phyloP scores from a whole-genome alignment of 2,113 vertebrate species.

The Acrocephalus arundinaceus region DNA sequence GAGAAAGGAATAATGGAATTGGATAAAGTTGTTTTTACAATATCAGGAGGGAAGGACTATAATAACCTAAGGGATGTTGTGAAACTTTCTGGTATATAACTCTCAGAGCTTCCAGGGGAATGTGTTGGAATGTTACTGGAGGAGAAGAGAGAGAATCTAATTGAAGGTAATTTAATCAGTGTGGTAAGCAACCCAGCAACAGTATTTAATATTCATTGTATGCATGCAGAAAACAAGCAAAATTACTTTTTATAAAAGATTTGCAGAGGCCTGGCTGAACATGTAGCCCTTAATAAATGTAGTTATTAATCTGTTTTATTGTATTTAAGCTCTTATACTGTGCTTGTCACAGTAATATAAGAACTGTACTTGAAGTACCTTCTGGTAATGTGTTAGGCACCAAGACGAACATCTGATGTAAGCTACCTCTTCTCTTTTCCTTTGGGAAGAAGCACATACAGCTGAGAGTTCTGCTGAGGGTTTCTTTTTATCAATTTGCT shows the following conservation, averaged over 20 bases:
- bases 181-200: neutral
- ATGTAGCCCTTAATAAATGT: neutral
- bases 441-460: neutral
- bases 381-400: neutral
- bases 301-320: conserved; percentile 27
- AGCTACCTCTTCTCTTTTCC: conserved; percentile 2
- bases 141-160: neutral
- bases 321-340: neutral
- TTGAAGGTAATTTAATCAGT: conserved; percentile 19
- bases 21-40: neutral
- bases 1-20: neutral
- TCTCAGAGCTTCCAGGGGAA: neutral
- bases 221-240: neutral
- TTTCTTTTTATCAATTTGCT: neutral
- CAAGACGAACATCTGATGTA: conserved; percentile 8
- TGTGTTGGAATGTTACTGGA: neutral
- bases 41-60: neutral
- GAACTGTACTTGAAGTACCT: neutral
- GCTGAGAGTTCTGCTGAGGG: neutral
- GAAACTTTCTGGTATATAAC: neutral
- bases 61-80: neutral
- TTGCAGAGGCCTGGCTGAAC: neutral
- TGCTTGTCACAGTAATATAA: neutral
- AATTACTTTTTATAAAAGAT: neutral
- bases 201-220: conserved; percentile 42